phyloP scores from a whole-genome alignment of 2,888 invertebrate genomes.

The Luperina nickerlii region DNA sequence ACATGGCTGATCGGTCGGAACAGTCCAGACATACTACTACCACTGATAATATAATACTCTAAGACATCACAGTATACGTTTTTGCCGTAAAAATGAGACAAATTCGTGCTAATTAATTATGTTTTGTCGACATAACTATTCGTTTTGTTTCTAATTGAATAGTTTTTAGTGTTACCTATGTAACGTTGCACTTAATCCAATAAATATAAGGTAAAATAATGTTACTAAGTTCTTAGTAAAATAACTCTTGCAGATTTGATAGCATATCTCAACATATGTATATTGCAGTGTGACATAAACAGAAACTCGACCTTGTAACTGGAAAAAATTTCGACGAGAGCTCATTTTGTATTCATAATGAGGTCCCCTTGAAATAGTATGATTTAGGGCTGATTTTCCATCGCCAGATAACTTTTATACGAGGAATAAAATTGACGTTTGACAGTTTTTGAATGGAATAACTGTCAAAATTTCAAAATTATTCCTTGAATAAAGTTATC shows the following conservation, averaged over 20 bases:
- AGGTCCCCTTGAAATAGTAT: neutral
- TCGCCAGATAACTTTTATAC: too few relatives aligned
- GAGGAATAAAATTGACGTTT: too few relatives aligned
- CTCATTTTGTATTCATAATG: constrained; percentile 3
- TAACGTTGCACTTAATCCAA: neutral
- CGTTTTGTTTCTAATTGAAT: neutral
- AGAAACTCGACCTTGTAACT: neutral
- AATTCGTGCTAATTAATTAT: too few relatives aligned
- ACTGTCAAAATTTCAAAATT: too few relatives aligned
- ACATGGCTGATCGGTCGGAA: too few relatives aligned
- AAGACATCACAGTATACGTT: too few relatives aligned
- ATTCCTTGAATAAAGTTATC: too few relatives aligned
- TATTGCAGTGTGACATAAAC: constrained; percentile 13
- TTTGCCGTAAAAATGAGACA: neutral
- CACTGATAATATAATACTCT: too few relatives aligned
- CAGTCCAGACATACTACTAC: too few relatives aligned
- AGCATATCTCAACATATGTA: neutral
- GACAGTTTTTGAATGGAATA: too few relatives aligned
- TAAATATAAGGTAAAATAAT: neutral
- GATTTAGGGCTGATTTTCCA: neutral
- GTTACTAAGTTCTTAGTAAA: neutral
- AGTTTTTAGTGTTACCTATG: neutral
- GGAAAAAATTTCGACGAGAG: neutral
- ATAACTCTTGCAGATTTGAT: neutral
- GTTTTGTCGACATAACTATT: neutral